These are phyloP conservation scores for Tragelaphus buxtoni DNA, from an alignment of 2,113 vertebrate species.

Conservation along the genomic window DNA sequence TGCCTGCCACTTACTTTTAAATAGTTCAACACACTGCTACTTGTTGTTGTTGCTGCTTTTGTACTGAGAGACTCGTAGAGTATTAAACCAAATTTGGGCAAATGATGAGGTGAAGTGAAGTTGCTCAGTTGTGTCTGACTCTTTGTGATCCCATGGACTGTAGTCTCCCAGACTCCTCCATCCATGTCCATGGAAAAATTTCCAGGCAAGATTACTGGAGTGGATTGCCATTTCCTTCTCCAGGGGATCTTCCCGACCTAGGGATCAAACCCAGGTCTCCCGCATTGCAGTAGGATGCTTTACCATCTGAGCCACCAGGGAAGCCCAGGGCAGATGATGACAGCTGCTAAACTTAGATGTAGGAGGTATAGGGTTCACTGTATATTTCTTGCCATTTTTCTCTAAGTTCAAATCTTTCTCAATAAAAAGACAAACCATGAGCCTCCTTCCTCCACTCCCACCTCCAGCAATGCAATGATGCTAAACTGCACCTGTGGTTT, in stretches of 20 bases:
- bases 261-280: background rate
- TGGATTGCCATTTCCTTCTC: background rate
- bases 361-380: background rate
- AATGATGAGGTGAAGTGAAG: background rate
- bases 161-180: background rate
- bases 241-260: background rate
- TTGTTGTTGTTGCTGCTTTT: background rate
- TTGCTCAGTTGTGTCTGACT: background rate
- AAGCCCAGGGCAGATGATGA: background rate
- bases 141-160: background rate
- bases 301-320: background rate
- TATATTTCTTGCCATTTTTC: background rate
- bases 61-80: background rate
- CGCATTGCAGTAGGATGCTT: accelerated
- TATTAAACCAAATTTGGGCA: background rate
- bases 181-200: background rate
- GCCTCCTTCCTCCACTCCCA: background rate
- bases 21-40: background rate
- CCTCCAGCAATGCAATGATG: background rate
- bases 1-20: background rate
- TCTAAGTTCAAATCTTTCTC: background rate
- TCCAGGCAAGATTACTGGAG: background rate
- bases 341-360: background rate
- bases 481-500: background rate
- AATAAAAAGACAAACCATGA: background rate